Conservation (phyloP, 2,113 vertebrate species). For the Notiomystis cincta region DNA sequence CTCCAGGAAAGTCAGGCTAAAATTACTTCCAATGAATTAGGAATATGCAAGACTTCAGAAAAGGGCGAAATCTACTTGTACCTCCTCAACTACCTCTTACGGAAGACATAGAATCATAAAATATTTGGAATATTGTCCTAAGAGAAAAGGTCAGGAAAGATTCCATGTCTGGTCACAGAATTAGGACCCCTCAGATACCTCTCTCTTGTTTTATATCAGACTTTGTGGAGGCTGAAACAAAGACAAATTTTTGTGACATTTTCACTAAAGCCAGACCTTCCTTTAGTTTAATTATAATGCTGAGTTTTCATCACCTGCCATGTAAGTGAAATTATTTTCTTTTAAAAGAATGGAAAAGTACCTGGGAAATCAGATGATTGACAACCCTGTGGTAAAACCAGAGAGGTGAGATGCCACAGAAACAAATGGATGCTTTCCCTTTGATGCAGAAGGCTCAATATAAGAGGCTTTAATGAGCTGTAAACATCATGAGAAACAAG, state of each 20-base stretch:
- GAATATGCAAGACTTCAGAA: background rate
- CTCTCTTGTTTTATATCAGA: background rate
- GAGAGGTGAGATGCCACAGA: background rate
- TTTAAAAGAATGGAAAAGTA: background rate
- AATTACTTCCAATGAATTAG: background rate
- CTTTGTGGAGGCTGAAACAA: background rate
- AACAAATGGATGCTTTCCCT: background rate
- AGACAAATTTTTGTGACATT: background rate
- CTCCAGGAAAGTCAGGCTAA: background rate
- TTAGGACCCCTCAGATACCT: background rate
- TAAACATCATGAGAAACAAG: background rate
- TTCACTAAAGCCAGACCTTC: background rate
- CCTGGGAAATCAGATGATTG: background rate
- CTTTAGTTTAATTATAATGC: background rate
- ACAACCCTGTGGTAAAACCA: background rate
- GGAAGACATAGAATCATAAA: background rate
- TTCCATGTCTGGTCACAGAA: background rate
- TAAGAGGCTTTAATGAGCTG: background rate
- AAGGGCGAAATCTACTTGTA: background rate
- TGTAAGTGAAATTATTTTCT: background rate
- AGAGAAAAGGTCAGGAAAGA: background rate
- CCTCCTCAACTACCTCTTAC: background rate
- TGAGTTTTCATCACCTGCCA: background rate
- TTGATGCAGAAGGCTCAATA: background rate
- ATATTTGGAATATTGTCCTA: background rate